Base-by-base conservation (phyloP, 1,140 invertebrate species). In the Hycleus cichorii region DNA sequence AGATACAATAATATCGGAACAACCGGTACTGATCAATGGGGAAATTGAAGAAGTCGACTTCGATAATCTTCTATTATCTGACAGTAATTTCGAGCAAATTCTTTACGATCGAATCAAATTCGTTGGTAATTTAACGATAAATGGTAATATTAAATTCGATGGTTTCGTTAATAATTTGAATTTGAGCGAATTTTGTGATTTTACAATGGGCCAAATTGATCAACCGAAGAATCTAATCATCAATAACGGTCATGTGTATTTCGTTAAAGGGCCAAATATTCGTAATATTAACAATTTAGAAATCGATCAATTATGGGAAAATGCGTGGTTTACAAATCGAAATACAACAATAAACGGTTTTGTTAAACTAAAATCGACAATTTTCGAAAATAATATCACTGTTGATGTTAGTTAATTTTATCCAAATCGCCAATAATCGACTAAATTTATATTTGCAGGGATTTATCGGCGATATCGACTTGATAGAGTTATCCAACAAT, bases 41-140 rank as follows among this genome's bases (percentile, higher is more conserved):
- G 59, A 71, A 26, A 64, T 73, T 49, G 66, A 69, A 42, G 58
- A 67, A 44, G 48, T 73, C 39, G 69, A 73, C 51, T 53, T 73
- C 9, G 59, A 70, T 11, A 69, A 64, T 50, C 49, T 71, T 11
- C 42, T 46, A 10, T 42, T 18, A 2, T 18, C 53, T 38, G 56
- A 62, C 38, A 25, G n/a, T 5, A 48, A 52, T 11, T 32, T 59
- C 12, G 47, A 49, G 4, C 26, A 54, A 12, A 38, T 42, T 6
- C 40, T 69, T 56, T 5, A 45, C 25, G 65, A 63, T 42, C 32
- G 49, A 60, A 49, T 62, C 59, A 46, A 65, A n/a, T 24, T 72
- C 70, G 48, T 58, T 24, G 53, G 61, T 39, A 56, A 58, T 45
- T 38, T 72, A 0, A 51, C 55, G 7, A 59, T 72, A n/a, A 42